phyloP scores from a whole-genome alignment of 2,797 vertebrate genomes.

The Oreonectes daqikongensis region DNA sequence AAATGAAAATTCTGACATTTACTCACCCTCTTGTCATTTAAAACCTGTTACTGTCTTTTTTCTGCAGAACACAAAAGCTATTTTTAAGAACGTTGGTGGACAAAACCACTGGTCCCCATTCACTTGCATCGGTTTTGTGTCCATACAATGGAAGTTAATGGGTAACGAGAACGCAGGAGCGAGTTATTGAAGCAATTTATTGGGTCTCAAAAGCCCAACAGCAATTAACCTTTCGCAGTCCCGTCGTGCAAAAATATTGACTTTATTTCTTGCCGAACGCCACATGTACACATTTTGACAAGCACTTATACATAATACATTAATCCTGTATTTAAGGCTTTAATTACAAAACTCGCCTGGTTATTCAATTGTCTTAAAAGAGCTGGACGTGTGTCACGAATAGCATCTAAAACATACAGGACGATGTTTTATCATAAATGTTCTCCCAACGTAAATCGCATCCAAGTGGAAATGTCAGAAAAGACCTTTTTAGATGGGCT shows the following conservation, averaged over 20 bases:
- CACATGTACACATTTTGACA: neutral
- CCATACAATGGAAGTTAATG: too few relatives aligned
- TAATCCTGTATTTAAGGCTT: neutral
- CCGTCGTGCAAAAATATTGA: slow-evolving; percentile 33
- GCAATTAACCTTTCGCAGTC: slow-evolving; percentile 32
- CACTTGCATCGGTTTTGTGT: too few relatives aligned
- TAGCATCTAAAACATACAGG: slow-evolving; percentile 13
- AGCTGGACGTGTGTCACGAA: neutral
- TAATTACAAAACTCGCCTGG: slow-evolving; percentile 8
- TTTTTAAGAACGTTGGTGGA: too few relatives aligned
- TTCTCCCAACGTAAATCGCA: slow-evolving; percentile 32
- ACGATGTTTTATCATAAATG: neutral
- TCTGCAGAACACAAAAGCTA: too few relatives aligned
- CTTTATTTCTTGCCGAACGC: slow-evolving; percentile 27
- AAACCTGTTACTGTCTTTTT: too few relatives aligned
- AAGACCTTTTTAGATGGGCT: slow-evolving; percentile 35
- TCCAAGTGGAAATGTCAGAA: slow-evolving; percentile 51
- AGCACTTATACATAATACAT: neutral
- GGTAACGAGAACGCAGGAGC: too few relatives aligned
- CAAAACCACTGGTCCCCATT: too few relatives aligned
- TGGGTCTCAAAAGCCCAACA: slow-evolving; percentile 8
- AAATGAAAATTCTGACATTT: too few relatives aligned
- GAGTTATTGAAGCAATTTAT: neutral
- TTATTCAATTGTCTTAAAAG: slow-evolving; percentile 4
- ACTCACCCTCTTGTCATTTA: too few relatives aligned